These are phyloP conservation scores for Meriones unguiculatus DNA, from an alignment of 2,113 vertebrate genomes.

Conservation along the genomic window DNA sequence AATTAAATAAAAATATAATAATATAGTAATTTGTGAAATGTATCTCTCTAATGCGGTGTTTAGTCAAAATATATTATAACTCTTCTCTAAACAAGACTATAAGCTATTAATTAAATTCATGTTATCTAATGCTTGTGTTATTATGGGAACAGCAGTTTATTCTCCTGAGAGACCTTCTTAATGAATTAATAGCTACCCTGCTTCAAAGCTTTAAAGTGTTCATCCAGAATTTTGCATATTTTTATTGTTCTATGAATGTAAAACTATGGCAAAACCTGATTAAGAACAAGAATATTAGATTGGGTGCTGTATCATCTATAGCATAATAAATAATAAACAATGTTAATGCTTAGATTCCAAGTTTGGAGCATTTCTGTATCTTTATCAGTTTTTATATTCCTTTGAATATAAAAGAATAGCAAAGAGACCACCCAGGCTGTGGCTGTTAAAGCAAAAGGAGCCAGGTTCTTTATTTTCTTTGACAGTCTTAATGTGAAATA, in stretches of 20 bases:
- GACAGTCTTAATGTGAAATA: neutral
- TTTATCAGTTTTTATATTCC: neutral
- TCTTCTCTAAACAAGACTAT: neutral
- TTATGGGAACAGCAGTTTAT: neutral
- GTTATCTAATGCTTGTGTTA: neutral
- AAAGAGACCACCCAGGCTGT: neutral
- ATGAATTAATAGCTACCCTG: neutral
- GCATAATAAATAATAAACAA: neutral
- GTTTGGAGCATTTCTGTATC: neutral
- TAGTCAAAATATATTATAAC: slow-evolving; percentile 12
- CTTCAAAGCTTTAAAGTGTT: slow-evolving; percentile 13
- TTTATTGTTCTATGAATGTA: slow-evolving; percentile 1
- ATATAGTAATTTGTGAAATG: neutral
- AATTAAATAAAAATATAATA: neutral
- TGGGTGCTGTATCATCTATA: neutral
- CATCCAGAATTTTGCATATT: slow-evolving; percentile 4
- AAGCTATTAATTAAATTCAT: slow-evolving; percentile 12
- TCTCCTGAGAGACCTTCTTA: slow-evolving; percentile 19
- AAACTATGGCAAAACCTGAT: neutral
- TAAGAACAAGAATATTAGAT: neutral
- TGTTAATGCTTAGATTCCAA: slow-evolving; percentile 31
- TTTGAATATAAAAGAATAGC: neutral
- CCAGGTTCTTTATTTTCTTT: neutral
- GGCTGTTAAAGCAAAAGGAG: neutral
- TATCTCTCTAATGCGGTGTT: neutral